Evolutionary conservation across 2,888 invertebrate genomes (phyloP), one percentile per base, ranked within the genome.

Genomic region (Odontothrips loti): DNA sequence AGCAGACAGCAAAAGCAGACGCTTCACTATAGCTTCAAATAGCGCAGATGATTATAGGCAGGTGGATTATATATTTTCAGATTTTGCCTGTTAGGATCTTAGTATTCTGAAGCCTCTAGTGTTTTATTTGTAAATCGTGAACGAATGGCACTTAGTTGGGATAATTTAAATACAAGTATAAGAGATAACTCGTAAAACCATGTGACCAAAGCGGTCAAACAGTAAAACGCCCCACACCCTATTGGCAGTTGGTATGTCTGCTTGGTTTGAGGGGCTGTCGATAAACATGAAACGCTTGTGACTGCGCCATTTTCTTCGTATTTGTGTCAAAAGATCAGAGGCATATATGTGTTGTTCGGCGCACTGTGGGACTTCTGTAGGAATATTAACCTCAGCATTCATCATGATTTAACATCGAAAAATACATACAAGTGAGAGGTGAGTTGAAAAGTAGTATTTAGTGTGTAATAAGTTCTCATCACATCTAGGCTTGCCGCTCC

Each of bases 281-380:
- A 12, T 75, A 75, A 75, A 75, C 27, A 27, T 9, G 8, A 9
- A 27, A 27, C 68, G 27, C 27, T 27, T 27, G 27, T 75, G 68
- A 75, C 68, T 75, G 12, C 68, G 68, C 68, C 68, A 75, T 75
- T 75, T 75, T 75, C 68, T 75, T 75, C 68, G 27, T 75, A 75
- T 75, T 75, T 75, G 68, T 75, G 68, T 75, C 68, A 75, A 12
- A 27, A 75, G 68, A 75, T 23, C 68, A 4, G 9, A 75, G 68
- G 68, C 27, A 27, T 27, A 27, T 27, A 9, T 27, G 10, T 1
- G 23, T 75, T 12, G 1, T 27, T n/a, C 68, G 34, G 34, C 34
- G 34, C 34, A 43, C 6, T 43, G 2, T 43, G 34, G 6, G 34
- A 6, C 34, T 43, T 6, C 2, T 43, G 34, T 43, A 43, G 34